phyloP scores from a whole-genome alignment of 2,113 vertebrate genomes.

The Actinemys pallida region DNA sequence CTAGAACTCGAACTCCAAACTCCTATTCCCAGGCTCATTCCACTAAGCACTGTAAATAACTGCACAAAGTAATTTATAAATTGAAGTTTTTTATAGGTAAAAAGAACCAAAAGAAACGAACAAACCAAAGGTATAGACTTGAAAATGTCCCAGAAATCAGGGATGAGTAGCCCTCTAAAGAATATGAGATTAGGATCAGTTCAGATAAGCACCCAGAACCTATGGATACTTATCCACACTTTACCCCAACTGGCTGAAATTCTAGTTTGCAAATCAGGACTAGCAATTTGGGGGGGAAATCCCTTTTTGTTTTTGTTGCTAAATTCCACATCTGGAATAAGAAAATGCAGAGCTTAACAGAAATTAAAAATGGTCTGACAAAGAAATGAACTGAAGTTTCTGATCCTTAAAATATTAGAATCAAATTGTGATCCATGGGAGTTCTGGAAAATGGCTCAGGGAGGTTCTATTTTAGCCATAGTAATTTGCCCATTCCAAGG shows the following conservation, averaged over 20 bases:
- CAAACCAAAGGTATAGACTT: background rate
- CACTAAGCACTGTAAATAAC: background rate
- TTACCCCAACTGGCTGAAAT: background rate
- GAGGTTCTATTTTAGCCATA: no score
- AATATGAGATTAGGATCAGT: background rate
- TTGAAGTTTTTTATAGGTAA: background rate
- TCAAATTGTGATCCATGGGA: no score
- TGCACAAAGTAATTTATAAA: background rate
- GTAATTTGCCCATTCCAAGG: background rate
- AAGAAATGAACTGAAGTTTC: background rate
- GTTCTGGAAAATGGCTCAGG: background rate
- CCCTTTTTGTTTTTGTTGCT: background rate
- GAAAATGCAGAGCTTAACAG: background rate
- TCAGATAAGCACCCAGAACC: background rate
- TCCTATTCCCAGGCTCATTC: background rate
- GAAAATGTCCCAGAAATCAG: background rate
- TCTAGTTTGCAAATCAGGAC: background rate
- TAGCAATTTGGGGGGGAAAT: background rate
- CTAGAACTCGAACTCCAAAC: background rate
- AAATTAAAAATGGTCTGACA: background rate
- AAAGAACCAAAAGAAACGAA: background rate
- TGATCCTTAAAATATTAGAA: background rate
- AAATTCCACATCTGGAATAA: background rate
- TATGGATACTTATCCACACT: background rate
- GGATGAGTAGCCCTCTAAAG: background rate